These are phyloP conservation scores for Campylomormyrus tamandua DNA, from an alignment of 2,113 vertebrate genomes.

Conservation along the genomic window DNA sequence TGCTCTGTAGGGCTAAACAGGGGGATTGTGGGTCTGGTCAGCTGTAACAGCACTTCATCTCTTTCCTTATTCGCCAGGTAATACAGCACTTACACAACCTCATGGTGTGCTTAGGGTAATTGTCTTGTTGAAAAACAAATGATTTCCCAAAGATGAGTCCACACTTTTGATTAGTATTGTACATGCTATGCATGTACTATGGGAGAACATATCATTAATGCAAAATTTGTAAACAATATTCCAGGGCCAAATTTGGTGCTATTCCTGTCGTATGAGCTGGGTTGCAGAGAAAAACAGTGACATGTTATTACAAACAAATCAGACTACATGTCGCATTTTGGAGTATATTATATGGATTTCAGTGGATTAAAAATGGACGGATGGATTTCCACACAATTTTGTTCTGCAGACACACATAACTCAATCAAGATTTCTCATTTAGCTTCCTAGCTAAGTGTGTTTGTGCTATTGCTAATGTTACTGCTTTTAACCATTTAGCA, in stretches of 20 bases:
- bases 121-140: neutral
- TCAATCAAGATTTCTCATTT: neutral
- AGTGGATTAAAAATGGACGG: neutral
- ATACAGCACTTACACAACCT: neutral
- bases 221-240: neutral
- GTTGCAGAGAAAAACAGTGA: neutral
- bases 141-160: neutral
- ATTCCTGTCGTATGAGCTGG: neutral
- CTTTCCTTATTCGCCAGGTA: neutral
- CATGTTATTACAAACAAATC: neutral
- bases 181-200: neutral
- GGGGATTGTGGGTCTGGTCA: neutral
- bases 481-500: neutral
- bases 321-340: neutral
- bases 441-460: neutral
- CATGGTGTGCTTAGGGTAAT: neutral
- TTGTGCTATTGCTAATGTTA: neutral
- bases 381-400: neutral
- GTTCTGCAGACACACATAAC: neutral
- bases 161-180: neutral
- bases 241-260: neutral
- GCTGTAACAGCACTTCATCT: neutral
- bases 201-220: neutral
- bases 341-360: neutral
- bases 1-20: neutral